phyloP scores from a whole-genome alignment of 2,797 vertebrate genomes.

The Diglossa cyanea region DNA sequence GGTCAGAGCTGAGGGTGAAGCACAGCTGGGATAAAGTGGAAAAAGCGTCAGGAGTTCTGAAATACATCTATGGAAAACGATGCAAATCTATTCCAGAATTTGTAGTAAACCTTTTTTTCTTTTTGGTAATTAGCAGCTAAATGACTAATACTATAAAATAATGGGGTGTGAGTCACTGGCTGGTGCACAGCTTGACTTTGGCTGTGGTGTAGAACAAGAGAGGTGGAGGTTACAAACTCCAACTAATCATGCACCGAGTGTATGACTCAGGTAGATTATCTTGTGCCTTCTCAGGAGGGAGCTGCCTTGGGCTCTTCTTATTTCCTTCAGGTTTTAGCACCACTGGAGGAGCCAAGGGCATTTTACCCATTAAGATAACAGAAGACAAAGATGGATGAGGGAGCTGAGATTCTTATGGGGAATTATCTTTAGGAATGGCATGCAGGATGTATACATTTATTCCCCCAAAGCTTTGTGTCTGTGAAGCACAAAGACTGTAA shows the following conservation, averaged over 20 bases:
- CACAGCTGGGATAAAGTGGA: not conserved
- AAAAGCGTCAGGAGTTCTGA: not conserved
- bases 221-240: not conserved
- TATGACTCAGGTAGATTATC: not conserved
- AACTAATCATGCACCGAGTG: fast-evolving
- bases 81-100: not conserved
- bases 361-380: not conserved
- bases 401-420: not conserved
- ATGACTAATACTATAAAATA: not conserved
- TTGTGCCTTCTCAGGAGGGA: not conserved
- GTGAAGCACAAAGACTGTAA: not conserved
- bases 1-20: not conserved
- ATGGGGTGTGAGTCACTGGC: not conserved
- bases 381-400: constrained; percentile 5
- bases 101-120: not conserved
- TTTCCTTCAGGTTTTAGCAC: not conserved
- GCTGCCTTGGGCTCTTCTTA: not conserved
- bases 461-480: not conserved
- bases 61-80: not conserved
- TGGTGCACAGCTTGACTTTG: not conserved
- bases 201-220: not conserved
- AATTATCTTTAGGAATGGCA: not conserved
- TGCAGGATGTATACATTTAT: not conserved
- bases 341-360: not conserved
- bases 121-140: not conserved